Conservation (phyloP, 2,797 vertebrate species). For the Kryptopterus vitreolus region DNA sequence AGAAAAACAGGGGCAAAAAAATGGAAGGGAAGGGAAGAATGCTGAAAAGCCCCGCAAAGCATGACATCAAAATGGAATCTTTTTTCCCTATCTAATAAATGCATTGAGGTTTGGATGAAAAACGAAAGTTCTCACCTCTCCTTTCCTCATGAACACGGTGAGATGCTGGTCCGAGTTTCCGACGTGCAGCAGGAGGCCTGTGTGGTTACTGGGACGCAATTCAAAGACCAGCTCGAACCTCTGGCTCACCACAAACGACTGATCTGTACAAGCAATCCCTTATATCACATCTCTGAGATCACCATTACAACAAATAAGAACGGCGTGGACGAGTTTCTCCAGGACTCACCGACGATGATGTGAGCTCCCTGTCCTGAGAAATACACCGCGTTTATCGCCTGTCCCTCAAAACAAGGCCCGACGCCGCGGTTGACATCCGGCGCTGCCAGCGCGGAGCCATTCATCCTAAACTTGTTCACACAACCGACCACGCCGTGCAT, state of each 20-base stretch:
- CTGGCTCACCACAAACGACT: slow-evolving; percentile 73
- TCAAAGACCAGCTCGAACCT: slow-evolving; percentile 83
- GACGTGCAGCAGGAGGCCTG: slow-evolving; percentile 79
- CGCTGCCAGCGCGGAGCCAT: slow-evolving; percentile 70
- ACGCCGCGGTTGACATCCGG: slow-evolving; percentile 73
- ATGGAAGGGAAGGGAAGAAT: too few relatives aligned
- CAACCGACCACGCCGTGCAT: slow-evolving; percentile 84
- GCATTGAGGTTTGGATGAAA: neutral
- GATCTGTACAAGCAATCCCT: slow-evolving; percentile 67
- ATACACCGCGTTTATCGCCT: slow-evolving; percentile 79
- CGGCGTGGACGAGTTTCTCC: neutral
- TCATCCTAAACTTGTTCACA: slow-evolving; percentile 84
- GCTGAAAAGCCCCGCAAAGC: too few relatives aligned
- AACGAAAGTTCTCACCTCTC: slow-evolving; percentile 75
- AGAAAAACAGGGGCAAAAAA: too few relatives aligned
- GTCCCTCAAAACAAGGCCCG: slow-evolving; percentile 81
- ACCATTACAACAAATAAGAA: neutral
- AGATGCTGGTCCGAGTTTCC: slow-evolving; percentile 77
- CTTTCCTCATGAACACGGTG: slow-evolving; percentile 80
- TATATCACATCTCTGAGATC: neutral
- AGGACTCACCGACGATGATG: slow-evolving; percentile 79
- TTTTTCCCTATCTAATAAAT: too few relatives aligned
- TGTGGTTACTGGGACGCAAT: slow-evolving; percentile 79
- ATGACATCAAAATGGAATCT: too few relatives aligned
- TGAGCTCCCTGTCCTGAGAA: slow-evolving; percentile 85